These are phyloP conservation scores for Tetragonula carbonaria DNA, from an alignment of 2,888 invertebrate genomes.

Conservation along the genomic window DNA sequence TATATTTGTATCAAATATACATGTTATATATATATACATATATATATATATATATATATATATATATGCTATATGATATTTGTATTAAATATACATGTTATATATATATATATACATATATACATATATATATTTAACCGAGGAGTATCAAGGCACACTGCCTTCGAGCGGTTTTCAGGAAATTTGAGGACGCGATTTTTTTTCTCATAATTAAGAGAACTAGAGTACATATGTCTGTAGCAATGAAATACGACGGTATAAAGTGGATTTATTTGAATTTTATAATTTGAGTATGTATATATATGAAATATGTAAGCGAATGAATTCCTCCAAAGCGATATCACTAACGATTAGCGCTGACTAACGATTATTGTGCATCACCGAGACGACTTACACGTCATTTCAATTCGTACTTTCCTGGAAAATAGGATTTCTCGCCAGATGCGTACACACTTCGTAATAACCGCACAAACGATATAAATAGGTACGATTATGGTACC, in stretches of 20 bases:
- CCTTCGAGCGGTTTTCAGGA: neutral
- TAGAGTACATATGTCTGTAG: slow-evolving; percentile 13
- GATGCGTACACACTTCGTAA: slow-evolving; percentile 1
- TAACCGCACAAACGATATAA: slow-evolving; percentile 34
- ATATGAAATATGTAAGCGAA: neutral
- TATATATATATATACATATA: too few relatives aligned
- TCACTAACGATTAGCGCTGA: neutral
- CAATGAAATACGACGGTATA: neutral
- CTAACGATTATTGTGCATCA: neutral
- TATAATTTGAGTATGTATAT: neutral
- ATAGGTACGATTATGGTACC: too few relatives aligned
- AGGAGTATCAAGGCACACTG: neutral
- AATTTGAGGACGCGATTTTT: slow-evolving; percentile 24
- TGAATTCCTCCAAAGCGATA: neutral
- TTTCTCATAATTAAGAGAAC: neutral
- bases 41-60: too few relatives aligned
- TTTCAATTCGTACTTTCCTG: neutral
- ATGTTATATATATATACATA: too few relatives aligned
- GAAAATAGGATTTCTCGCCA: slow-evolving; percentile 11
- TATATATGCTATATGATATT: too few relatives aligned
- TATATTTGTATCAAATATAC: too few relatives aligned
- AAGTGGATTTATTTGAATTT: slow-evolving; percentile 13
- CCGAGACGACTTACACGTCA: neutral
- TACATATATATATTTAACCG: neutral
- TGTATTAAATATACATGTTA: too few relatives aligned